Conservation (phyloP, 2,797 vertebrate genomes). For the Sebastes wilsoni region DNA sequence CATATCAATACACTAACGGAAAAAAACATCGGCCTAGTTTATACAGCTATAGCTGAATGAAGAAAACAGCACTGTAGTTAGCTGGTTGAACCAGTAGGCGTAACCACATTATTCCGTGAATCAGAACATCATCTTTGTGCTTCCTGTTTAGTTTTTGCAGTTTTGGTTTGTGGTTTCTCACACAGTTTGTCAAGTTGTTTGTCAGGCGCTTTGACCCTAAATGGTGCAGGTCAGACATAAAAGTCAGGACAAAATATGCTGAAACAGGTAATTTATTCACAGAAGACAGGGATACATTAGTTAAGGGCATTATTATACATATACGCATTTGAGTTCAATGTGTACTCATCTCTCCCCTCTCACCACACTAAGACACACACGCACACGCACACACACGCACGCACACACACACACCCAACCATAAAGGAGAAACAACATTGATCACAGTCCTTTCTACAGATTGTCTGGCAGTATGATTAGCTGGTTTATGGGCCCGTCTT, state of each 20-base stretch:
- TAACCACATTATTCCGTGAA: background rate
- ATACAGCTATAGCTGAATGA: background rate
- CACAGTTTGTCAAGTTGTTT: background rate
- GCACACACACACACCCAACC: background rate
- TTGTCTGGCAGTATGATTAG: constrained; percentile 62
- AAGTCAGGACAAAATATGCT: background rate
- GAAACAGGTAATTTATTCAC: constrained; percentile 37
- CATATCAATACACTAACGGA: background rate
- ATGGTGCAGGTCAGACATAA: background rate
- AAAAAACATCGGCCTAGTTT: too few species aligned
- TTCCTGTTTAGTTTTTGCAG: background rate
- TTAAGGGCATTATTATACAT: background rate
- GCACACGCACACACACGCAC: background rate
- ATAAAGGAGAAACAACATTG: background rate
- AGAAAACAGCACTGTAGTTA: background rate
- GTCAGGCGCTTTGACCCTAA: background rate
- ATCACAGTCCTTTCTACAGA: constrained; percentile 43
- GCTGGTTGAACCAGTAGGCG: background rate
- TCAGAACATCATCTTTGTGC: background rate
- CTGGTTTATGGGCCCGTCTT: constrained; percentile 43
- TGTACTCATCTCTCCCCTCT: background rate
- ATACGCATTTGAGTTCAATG: background rate
- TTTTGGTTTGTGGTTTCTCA: background rate
- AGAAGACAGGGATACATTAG: constrained; percentile 12
- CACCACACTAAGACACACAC: background rate